Conservation (phyloP, 2,888 invertebrate species). For the Campaea margaritaria region DNA sequence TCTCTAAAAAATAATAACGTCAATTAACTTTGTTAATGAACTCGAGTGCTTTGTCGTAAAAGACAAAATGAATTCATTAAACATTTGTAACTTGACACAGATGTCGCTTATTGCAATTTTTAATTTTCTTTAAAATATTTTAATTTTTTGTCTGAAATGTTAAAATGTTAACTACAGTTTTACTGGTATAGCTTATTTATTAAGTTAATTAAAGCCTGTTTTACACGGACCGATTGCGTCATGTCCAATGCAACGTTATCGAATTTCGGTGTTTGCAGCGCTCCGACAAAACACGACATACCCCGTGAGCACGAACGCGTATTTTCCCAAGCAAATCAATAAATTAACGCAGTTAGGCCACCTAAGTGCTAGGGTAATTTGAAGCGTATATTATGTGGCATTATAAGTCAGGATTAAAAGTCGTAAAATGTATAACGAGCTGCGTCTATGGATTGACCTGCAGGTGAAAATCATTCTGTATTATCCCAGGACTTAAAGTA, state of each 20-base stretch:
- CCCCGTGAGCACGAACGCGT: constrained; percentile 25
- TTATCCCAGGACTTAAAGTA: too few species aligned
- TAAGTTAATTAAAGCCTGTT: neutral
- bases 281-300: constrained; percentile 25
- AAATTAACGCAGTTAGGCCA: constrained; percentile 20
- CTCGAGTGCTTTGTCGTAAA: constrained; percentile 12
- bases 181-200: neutral
- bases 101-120: neutral
- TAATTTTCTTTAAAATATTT: neutral
- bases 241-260: constrained; percentile 10
- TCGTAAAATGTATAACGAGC: too few species aligned
- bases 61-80: constrained; percentile 13
- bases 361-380: constrained; percentile 1
- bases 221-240: constrained; percentile 4
- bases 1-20: constrained; percentile 8
- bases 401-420: neutral
- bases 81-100: constrained; percentile 4
- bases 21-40: constrained; percentile 24
- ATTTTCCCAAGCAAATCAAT: constrained; percentile 31
- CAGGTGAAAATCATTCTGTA: too few species aligned
- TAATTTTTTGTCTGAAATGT: neutral
- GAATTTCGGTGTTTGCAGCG: constrained; percentile 16
- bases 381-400: too few species aligned
- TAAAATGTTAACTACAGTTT: too few species aligned
- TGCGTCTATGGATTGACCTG: too few species aligned